These are phyloP conservation scores for Jacana jacana DNA, from an alignment of 2,113 vertebrate genomes.

Conservation along the genomic window DNA sequence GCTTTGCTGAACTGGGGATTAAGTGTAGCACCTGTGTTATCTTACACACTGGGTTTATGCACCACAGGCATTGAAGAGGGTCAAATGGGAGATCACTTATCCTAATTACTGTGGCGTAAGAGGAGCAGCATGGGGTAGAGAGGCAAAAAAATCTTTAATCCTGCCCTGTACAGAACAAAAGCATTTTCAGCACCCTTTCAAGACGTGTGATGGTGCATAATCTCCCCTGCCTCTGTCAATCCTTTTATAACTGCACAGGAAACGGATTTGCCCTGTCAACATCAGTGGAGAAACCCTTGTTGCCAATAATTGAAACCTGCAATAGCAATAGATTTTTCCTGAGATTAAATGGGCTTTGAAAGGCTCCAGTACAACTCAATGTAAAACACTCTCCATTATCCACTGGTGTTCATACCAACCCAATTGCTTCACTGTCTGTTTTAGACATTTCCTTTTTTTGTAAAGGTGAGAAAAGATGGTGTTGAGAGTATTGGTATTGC, in stretches of 20 bases:
- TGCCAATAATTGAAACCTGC: background rate
- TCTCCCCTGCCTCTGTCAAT: background rate
- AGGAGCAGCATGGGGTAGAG: background rate
- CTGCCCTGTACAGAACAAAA: background rate
- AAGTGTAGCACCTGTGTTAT: background rate
- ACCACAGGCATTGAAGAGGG: background rate
- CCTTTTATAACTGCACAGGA: background rate
- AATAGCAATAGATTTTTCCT: background rate
- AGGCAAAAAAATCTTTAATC: conserved; percentile 6
- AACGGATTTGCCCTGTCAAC: conserved; percentile 10
- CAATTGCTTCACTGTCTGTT: background rate
- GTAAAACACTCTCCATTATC: background rate
- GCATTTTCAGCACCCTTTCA: background rate
- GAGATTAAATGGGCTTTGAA: conserved; percentile 2
- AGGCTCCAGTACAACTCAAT: background rate
- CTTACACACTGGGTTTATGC: background rate
- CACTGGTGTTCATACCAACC: background rate
- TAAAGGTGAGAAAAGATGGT: background rate
- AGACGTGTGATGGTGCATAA: background rate
- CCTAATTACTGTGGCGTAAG: conserved; percentile 8
- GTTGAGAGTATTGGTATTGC: background rate
- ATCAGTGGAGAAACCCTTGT: background rate
- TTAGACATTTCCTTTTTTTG: background rate
- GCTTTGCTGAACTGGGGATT: background rate
- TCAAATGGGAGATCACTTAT: conserved; percentile 9